Evolutionary conservation across 30 jellyfish, hydroid and myxozoan species (phyloP).

Genomic region (Aurelia aurita complex sp. Pacific): DNA sequence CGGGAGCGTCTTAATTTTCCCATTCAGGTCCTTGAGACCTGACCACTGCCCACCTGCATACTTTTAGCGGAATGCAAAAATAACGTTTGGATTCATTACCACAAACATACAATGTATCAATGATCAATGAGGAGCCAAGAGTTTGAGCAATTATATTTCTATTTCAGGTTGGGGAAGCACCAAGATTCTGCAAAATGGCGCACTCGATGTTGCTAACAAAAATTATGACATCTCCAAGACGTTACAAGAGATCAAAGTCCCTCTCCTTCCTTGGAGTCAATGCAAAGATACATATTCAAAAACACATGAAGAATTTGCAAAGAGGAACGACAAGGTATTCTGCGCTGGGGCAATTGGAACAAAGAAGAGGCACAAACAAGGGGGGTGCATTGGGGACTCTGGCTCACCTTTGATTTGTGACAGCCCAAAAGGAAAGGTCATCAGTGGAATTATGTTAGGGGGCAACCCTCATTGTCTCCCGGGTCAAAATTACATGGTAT

Average conservation of each 20-base stretch:
- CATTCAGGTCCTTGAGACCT: no score
- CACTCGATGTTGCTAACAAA: constrained; percentile 13
- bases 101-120: no score
- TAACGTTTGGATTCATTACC: no score
- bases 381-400: constrained; percentile 74
- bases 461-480: constrained; percentile 60
- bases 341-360: constrained; percentile 48
- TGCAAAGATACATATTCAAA: constrained; percentile 35
- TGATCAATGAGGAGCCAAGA: no score
- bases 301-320: constrained; percentile 45
- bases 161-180: constrained; percentile 70
- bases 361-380: background rate
- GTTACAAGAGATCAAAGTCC: constrained; percentile 49
- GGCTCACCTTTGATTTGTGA: constrained; percentile 62
- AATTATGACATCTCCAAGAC: constrained; percentile 18
- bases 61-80: no score
- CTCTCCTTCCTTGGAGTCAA: constrained; percentile 43
- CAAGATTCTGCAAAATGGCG: background rate
- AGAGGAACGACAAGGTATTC: constrained; percentile 25
- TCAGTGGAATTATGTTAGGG: constrained; percentile 44
- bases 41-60: no score
- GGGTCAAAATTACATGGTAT: constrained; percentile 39
- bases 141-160: no score
- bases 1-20: no score
- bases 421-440: constrained; percentile 9